Percentiles rank a stretch among this genome's conserved stretches.
These are phyloP conservation scores for Drosophila ezoana DNA, from an alignment of 2,888 invertebrate species.

Conservation along the genomic window DNA sequence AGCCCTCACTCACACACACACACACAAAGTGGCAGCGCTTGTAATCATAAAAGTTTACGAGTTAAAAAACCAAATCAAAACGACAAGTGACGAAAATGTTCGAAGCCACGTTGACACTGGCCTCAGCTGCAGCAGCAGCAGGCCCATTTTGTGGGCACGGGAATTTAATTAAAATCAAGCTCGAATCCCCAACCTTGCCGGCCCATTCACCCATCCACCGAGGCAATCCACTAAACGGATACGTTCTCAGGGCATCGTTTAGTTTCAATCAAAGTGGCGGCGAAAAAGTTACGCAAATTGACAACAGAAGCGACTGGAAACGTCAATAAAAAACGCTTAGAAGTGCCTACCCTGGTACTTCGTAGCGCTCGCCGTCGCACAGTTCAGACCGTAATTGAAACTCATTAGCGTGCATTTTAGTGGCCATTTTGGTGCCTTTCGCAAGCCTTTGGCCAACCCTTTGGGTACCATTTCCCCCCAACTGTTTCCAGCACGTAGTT, in stretches of 20 bases:
- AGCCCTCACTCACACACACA: slow-evolving; percentile 26
- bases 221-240: slow-evolving; percentile 1
- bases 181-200: background rate
- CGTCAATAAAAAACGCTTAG: slow-evolving; percentile 66
- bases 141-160: slow-evolving; percentile 59
- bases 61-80: slow-evolving; percentile 57
- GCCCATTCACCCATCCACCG: background rate
- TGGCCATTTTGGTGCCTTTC: slow-evolving; percentile 63
- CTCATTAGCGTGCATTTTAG: slow-evolving; percentile 80
- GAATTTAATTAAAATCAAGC: slow-evolving; percentile 78
- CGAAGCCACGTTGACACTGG: slow-evolving; percentile 30
- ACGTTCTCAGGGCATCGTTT: slow-evolving; percentile 53
- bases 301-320: slow-evolving; percentile 73
- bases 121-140: slow-evolving; percentile 62
- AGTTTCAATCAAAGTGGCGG: slow-evolving; percentile 79
- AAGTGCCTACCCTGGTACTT: slow-evolving; percentile 25
- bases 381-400: slow-evolving; percentile 72
- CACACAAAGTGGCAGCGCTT: slow-evolving; percentile 33
- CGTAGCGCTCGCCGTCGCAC: slow-evolving; percentile 8
- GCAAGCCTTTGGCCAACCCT: slow-evolving; percentile 64
- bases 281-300: slow-evolving; percentile 70
- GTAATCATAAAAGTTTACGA: slow-evolving; percentile 78
- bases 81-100: slow-evolving; percentile 65
- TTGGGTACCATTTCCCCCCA: slow-evolving; percentile 34
- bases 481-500: slow-evolving; percentile 24